These are phyloP conservation scores for Knipowitschia caucasica DNA, from an alignment of 2,797 vertebrate species.

Conservation along the genomic window DNA sequence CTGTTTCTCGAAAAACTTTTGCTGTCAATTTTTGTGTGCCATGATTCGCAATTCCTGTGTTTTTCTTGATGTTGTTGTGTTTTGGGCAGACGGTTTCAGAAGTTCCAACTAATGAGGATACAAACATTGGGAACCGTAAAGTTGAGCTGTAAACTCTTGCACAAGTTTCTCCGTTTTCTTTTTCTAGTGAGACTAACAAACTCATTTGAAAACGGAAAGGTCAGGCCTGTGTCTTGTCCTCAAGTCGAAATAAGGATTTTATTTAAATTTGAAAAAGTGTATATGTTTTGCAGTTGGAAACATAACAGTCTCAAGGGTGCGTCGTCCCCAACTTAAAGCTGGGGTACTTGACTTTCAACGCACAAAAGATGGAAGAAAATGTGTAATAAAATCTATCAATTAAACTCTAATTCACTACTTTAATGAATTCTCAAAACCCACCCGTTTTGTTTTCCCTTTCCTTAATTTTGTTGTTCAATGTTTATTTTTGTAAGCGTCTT, in stretches of 20 bases:
- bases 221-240: slow-evolving; percentile 32
- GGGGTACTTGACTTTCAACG: too few species aligned
- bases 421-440: too few species aligned
- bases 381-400: too few species aligned
- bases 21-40: slow-evolving; percentile 6
- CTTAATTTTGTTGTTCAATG: too few species aligned
- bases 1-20: slow-evolving; percentile 2
- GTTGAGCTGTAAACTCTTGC: slow-evolving; percentile 5
- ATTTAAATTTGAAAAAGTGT: slow-evolving; percentile 16
- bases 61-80: slow-evolving; percentile 17
- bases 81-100: slow-evolving; percentile 4
- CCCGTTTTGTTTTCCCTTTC: too few species aligned
- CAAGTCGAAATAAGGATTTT: slow-evolving; percentile 26
- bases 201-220: slow-evolving; percentile 31
- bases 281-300: slow-evolving; percentile 40
- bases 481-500: too few species aligned
- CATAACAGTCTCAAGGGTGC: too few species aligned
- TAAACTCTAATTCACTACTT: too few species aligned
- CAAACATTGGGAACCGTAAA: slow-evolving; percentile 9
- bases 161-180: slow-evolving; percentile 8
- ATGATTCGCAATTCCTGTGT: slow-evolving; percentile 8
- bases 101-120: slow-evolving; percentile 44
- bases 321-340: too few species aligned
- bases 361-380: too few species aligned
- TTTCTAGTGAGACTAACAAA: slow-evolving; percentile 41